Evolutionary conservation across 2,113 vertebrate genomes (phyloP).

Genomic region (pig (Sus scrofa)): DNA sequence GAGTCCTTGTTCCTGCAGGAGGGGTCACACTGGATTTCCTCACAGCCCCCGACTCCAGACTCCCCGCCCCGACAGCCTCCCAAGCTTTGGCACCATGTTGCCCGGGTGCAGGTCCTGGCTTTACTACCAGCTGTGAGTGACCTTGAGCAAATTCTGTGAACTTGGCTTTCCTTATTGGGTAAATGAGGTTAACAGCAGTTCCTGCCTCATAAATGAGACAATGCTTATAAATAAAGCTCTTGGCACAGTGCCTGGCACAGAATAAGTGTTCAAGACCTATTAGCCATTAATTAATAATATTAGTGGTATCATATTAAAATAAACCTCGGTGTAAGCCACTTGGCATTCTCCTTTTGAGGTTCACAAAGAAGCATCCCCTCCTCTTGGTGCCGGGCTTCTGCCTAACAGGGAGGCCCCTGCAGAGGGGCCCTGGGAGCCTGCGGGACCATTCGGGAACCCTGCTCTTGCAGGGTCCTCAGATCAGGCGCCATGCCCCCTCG

Average conservation of each 20-base stretch:
- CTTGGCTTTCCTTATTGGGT: not conserved
- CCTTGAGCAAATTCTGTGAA: slow-evolving; percentile 45
- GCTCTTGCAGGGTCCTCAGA: not conserved
- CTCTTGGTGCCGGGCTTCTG: not conserved
- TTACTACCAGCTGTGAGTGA: not conserved
- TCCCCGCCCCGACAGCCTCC: not conserved
- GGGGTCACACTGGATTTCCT: not conserved
- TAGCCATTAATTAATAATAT: not conserved
- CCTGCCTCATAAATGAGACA: not conserved
- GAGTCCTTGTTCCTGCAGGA: not conserved
- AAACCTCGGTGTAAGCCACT: not conserved
- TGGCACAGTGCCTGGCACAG: not conserved
- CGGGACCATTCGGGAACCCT: not conserved
- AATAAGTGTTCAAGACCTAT: not conserved
- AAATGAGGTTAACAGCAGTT: not conserved
- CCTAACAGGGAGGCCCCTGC: not conserved
- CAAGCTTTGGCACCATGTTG: not conserved
- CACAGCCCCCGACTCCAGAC: not conserved
- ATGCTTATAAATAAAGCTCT: not conserved
- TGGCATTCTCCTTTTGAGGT: not conserved
- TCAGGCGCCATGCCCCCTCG: not conserved
- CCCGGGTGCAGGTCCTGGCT: not conserved
- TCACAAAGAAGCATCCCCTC: not conserved
- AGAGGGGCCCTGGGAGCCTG: not conserved
- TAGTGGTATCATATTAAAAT: not conserved